Evolutionary conservation across 35 echinoderm and acorn worm species (phyloP), one percentile per base, ranked within the genome.

Genomic region (Ophiothrix spiculata): DNA sequence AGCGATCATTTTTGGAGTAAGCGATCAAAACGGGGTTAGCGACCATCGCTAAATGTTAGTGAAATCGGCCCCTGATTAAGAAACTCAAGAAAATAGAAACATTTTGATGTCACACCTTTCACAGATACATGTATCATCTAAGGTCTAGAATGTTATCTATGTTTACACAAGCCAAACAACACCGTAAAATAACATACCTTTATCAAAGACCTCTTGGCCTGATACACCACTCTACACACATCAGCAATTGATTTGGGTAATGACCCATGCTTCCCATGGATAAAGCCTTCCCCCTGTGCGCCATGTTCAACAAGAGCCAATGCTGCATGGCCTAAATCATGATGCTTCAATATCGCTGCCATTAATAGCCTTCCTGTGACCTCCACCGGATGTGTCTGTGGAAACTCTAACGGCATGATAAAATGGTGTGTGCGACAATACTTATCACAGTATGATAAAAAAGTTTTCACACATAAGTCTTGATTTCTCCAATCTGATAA

Each of bases 281-380:
- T 64, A 31, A 89, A 64, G 14, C 91, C 86, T 19, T 99, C 96
- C 32, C 89, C 90, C 80, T 99, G 95, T 28, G 80, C 87, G 14
- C 86, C 79, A 73, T 99, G 96, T 11, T 99, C 96, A 10, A 94
- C 92, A 34, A 99, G 37, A 25, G 86, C 92, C 56, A 99, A 75
- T 17, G 92, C 92, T 23, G 89, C 96, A 80, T 99, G 96, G 28
- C 96, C 96, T 35, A 99, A 74, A 38, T 99, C 96, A 75, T 94
- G 96, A 40, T 99, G 96, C 86, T 99, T 99, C 28, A 99, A 46
- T 16, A 99, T 91, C 42, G 89, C 94, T 35, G 96, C 92, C 81
- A 90, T 94, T 34, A 99, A 35, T 0, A 91, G 75, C n/a, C 96
- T 76, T 12, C 90, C 83, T 4, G 83, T 89, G 0, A 91, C 89